Evolutionary conservation across 2,888 invertebrate species (phyloP).

Genomic region (Leptura quadrifasciata): DNA sequence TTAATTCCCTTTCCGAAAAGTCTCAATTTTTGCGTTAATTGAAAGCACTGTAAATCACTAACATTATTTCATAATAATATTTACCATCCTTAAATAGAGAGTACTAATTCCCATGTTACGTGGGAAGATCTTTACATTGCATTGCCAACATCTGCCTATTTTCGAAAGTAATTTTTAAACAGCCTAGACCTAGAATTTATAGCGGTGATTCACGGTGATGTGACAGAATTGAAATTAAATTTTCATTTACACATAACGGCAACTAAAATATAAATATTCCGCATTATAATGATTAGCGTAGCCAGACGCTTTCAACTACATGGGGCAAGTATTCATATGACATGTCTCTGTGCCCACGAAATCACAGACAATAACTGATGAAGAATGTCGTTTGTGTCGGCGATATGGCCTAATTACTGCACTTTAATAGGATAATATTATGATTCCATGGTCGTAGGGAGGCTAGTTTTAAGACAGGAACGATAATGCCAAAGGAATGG

Average conservation of each 20-base stretch:
- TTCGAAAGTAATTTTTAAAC: slow-evolving; percentile 2
- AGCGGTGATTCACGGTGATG: not conserved
- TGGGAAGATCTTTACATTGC: not conserved
- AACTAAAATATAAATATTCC: not conserved
- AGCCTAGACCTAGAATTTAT: slow-evolving; percentile 6
- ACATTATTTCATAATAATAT: not conserved
- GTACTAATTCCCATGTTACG: slow-evolving; percentile 1
- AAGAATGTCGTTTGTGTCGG: slow-evolving; percentile 52
- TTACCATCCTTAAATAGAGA: slow-evolving; percentile 2
- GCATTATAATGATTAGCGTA: slow-evolving; percentile 11
- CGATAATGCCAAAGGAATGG: no score
- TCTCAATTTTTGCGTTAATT: not conserved
- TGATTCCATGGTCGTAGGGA: slow-evolving; percentile 5
- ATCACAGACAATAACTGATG: slow-evolving; percentile 43
- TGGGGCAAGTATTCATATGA: not conserved
- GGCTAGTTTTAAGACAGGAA: not conserved
- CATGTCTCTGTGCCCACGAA: slow-evolving; percentile 32
- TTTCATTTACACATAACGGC: slow-evolving; percentile 6
- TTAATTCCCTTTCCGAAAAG: no score
- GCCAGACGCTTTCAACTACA: not conserved
- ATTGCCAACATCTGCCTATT: slow-evolving; percentile 13
- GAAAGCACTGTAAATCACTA: not conserved
- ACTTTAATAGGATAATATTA: slow-evolving; percentile 28
- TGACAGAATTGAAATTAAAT: slow-evolving; percentile 9
- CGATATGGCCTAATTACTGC: slow-evolving; percentile 47